Percentiles rank a stretch among this genome's conserved stretches.
Conservation (phyloP, 2,113 vertebrate species). For the Rhodinocichla rosea region DNA sequence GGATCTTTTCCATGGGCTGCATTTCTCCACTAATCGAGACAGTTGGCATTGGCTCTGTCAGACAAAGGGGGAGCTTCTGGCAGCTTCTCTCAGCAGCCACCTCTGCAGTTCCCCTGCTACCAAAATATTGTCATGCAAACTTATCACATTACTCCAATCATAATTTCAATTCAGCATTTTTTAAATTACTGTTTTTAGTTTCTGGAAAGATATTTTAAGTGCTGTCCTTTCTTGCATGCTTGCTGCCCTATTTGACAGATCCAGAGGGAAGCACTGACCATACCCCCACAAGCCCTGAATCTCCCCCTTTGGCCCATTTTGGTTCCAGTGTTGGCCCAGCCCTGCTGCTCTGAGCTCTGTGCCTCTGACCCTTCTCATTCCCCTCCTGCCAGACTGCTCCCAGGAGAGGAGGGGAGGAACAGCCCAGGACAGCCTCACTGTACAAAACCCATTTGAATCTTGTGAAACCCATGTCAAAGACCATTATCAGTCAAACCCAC, state of each 20-base stretch:
- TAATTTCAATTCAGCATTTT: background rate
- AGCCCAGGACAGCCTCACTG: background rate
- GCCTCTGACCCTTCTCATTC: background rate
- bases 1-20: background rate
- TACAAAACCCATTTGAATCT: accelerated
- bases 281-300: background rate
- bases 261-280: background rate
- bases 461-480: background rate
- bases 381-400: accelerated
- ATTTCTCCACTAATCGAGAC: background rate
- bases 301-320: background rate
- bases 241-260: background rate
- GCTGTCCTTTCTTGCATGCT: background rate
- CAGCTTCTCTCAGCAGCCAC: background rate
- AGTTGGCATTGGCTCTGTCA: background rate
- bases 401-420: background rate
- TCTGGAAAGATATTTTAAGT: background rate
- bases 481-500: background rate
- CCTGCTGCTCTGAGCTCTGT: background rate
- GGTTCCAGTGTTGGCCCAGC: background rate
- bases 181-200: background rate
- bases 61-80: background rate
- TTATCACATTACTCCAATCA: background rate
- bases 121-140: background rate
- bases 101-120: background rate